Conservation (phyloP, 2,888 invertebrate species). For the Aleiodes leptofemur region DNA sequence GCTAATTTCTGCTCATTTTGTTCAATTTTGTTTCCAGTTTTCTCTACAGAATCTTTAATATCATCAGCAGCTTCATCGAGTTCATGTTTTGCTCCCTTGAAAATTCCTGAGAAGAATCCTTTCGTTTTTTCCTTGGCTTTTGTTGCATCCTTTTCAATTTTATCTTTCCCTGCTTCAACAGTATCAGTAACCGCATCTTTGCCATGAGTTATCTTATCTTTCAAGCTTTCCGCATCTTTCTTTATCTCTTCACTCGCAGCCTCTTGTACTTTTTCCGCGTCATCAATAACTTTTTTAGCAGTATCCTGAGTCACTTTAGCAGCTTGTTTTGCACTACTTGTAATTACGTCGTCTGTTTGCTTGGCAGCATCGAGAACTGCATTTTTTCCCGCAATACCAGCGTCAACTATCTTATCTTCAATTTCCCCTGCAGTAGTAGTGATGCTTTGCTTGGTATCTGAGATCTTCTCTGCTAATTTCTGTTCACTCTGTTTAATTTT, state of each 20-base stretch:
- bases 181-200: conserved; percentile 51
- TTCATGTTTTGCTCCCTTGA: conserved; percentile 62
- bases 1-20: conserved; percentile 51
- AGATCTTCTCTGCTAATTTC: conserved; percentile 31
- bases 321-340: background rate
- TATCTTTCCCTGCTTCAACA: conserved; percentile 49
- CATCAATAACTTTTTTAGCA: background rate
- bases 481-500: conserved; percentile 53
- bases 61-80: conserved; percentile 56
- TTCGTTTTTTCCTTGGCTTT: conserved; percentile 53
- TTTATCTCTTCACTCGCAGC: conserved; percentile 55
- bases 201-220: conserved; percentile 37
- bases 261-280: conserved; percentile 45
- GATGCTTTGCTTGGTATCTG: background rate
- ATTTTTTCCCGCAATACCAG: conserved; percentile 46
- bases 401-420: conserved; percentile 46
- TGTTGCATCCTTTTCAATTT: conserved; percentile 17
- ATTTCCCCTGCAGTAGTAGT: background rate
- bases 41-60: conserved; percentile 57
- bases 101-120: conserved; percentile 61
- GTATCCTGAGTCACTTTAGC: background rate
- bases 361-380: conserved; percentile 48
- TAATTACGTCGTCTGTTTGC: conserved; percentile 36
- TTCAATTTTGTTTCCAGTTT: conserved; percentile 55
- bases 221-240: conserved; percentile 48